Conservation (phyloP, 1,140 invertebrate genomes). For the Theocolax elegans region DNA sequence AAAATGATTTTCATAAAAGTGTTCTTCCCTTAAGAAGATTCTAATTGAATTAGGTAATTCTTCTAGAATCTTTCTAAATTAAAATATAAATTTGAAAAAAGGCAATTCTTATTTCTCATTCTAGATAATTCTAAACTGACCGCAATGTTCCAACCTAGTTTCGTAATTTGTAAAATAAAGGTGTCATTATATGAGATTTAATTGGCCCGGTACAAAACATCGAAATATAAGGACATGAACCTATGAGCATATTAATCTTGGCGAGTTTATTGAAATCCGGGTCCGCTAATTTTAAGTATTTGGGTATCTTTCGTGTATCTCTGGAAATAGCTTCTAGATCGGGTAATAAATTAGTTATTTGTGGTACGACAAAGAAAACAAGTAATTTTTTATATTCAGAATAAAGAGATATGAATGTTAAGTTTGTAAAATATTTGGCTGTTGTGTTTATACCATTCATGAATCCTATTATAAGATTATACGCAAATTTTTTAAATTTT, state of each 20-base stretch:
- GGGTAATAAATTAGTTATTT: slow-evolving; percentile 21
- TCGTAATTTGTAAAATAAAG: not conserved
- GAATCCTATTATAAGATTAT: slow-evolving; percentile 23
- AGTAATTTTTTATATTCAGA: slow-evolving; percentile 8
- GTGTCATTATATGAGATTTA: not conserved
- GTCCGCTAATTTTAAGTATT: slow-evolving; percentile 31
- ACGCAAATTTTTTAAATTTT: not conserved
- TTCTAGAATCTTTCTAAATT: no score
- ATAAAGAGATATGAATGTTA: not conserved
- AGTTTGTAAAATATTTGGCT: not conserved
- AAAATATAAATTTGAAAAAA: no score
- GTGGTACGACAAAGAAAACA: slow-evolving; percentile 16
- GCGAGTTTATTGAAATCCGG: slow-evolving; percentile 5
- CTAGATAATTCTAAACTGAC: no score
- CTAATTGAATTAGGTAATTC: no score
- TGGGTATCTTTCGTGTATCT: slow-evolving; percentile 9
- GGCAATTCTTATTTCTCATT: no score
- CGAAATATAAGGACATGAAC: slow-evolving; percentile 26
- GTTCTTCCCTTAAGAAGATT: no score
- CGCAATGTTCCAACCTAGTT: not conserved
- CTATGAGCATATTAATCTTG: slow-evolving; percentile 27
- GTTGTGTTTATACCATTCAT: slow-evolving; percentile 9
- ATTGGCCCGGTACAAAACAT: slow-evolving; percentile 34
- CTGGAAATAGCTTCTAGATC: not conserved
- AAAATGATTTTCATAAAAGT: no score